Conservation (phyloP, 2,888 invertebrate species). For the Netelia fuscicornis region DNA sequence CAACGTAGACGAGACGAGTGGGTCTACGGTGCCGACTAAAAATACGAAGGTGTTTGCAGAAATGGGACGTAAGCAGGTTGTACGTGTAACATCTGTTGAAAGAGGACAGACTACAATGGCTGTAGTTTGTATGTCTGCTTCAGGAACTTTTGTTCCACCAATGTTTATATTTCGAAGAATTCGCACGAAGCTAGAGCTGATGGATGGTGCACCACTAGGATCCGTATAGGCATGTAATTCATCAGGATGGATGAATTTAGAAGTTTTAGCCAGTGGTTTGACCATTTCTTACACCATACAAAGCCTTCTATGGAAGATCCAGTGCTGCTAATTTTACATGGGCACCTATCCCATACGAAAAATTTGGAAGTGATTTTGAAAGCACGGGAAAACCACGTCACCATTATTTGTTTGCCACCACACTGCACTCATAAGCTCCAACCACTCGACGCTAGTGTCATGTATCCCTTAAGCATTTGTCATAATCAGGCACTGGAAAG, state of each 20-base stretch:
- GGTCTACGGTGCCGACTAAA: neutral
- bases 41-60: neutral
- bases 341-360: neutral
- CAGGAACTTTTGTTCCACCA: neutral
- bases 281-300: neutral
- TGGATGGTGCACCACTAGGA: conserved; percentile 5
- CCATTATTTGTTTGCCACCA: conserved; percentile 14
- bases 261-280: neutral
- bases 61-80: neutral
- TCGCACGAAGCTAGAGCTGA: neutral
- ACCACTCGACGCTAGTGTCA: conserved; percentile 31
- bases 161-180: neutral
- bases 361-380: neutral
- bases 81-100: neutral
- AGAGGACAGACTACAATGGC: neutral
- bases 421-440: conserved; percentile 35
- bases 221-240: neutral
- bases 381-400: neutral
- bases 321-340: conserved; percentile 10
- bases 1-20: neutral
- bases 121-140: neutral
- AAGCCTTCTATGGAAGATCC: neutral
- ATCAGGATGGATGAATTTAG: neutral
- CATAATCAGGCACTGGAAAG: no score
- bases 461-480: neutral